phyloP scores from a whole-genome alignment of 2,113 vertebrate genomes.

The Erinaceus europaeus region DNA sequence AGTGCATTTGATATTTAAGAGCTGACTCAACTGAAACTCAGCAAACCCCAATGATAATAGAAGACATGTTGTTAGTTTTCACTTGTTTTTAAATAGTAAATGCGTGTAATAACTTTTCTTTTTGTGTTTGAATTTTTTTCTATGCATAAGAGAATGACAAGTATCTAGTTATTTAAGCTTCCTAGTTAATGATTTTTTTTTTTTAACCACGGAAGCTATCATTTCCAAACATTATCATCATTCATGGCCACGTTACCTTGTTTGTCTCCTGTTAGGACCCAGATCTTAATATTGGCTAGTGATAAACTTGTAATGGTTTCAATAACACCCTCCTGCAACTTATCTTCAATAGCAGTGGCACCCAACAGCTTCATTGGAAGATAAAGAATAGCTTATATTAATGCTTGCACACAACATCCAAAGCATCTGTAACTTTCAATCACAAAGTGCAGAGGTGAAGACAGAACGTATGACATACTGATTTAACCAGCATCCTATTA shows the following conservation, averaged over 20 bases:
- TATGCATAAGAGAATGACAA: neutral
- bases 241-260: conserved; percentile 81
- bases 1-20: neutral
- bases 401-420: neutral
- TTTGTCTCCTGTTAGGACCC: conserved; percentile 92
- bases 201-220: neutral
- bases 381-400: conserved; percentile 26
- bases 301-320: conserved; percentile 86
- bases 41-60: neutral
- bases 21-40: conserved; percentile 4
- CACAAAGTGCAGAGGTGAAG: neutral
- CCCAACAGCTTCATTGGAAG: conserved; percentile 85
- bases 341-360: conserved; percentile 91
- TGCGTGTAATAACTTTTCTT: neutral
- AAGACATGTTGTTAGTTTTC: conserved; percentile 1
- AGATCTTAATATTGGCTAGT: conserved; percentile 89
- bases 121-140: neutral
- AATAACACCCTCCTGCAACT: conserved; percentile 89
- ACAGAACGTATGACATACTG: neutral
- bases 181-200: conserved; percentile 29
- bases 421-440: neutral
- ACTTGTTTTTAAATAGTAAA: conserved; percentile 12
- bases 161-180: neutral
- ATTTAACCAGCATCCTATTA: neutral
- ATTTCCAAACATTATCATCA: conserved; percentile 8